Conservation (phyloP, 2,888 invertebrate genomes). For the Notocelia uddmanniana region DNA sequence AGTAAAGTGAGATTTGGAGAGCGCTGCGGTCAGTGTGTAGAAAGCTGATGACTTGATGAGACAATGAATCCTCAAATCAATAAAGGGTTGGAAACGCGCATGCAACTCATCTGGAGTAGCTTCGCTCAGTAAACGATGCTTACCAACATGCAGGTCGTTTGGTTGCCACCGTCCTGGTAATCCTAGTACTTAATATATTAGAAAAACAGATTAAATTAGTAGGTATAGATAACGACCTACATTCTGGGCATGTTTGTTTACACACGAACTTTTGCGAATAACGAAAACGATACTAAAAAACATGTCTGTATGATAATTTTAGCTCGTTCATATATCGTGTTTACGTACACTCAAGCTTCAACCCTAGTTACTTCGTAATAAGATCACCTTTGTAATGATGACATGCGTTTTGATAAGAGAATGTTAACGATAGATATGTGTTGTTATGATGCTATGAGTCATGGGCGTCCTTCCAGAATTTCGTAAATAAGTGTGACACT, state of each 20-base stretch:
- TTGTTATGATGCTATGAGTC: background rate
- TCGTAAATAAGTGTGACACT: background rate
- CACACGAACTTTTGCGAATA: background rate
- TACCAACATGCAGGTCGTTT: too few species aligned
- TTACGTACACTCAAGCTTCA: background rate
- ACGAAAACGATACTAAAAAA: background rate
- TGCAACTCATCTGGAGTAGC: too few species aligned
- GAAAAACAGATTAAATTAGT: background rate
- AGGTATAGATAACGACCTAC: too few species aligned
- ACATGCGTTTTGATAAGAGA: background rate
- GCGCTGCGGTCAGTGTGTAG: too few species aligned
- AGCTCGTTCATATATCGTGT: background rate
- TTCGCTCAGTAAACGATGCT: too few species aligned
- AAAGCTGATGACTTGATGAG: too few species aligned
- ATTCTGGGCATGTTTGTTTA: conserved; percentile 18
- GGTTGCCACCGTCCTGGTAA: too few species aligned
- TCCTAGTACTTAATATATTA: too few species aligned
- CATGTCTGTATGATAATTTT: background rate
- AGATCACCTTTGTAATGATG: background rate
- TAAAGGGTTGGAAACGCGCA: too few species aligned
- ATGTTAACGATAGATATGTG: background rate
- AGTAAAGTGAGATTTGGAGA: too few species aligned
- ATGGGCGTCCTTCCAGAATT: conserved; percentile 29
- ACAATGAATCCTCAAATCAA: too few species aligned
- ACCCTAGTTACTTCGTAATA: background rate